Conservation (phyloP, 2,888 invertebrate genomes). For the Lordiphosa andalusiaca region DNA sequence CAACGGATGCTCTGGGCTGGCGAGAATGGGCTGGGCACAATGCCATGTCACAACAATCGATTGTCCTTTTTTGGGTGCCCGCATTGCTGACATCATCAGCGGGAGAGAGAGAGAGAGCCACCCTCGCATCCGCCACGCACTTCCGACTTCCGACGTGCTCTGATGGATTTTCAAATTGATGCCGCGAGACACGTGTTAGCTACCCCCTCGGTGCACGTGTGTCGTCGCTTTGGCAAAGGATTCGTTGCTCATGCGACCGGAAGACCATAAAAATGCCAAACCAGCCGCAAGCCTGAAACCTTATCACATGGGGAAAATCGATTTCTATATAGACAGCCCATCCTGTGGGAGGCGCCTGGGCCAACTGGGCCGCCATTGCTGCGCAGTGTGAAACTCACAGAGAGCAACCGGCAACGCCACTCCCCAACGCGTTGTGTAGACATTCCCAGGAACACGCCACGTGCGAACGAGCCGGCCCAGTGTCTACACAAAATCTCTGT, state of each 20-base stretch:
- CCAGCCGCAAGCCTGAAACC: constrained; percentile 44
- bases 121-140: constrained; percentile 35
- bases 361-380: constrained; percentile 61
- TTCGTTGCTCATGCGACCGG: constrained; percentile 42
- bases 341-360: constrained; percentile 56
- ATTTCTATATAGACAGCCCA: constrained; percentile 37
- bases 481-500: constrained; percentile 6
- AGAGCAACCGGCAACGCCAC: constrained; percentile 1
- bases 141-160: constrained; percentile 62
- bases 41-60: constrained; percentile 70
- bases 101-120: constrained; percentile 10
- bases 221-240: constrained; percentile 51
- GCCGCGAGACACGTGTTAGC: constrained; percentile 67
- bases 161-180: constrained; percentile 58
- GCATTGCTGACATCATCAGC: constrained; percentile 64
- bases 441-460: constrained; percentile 4
- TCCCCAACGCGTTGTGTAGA: constrained; percentile 6
- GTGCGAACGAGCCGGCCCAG: constrained; percentile 1
- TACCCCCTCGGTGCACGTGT: constrained; percentile 62
- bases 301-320: constrained; percentile 70
- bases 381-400: constrained; percentile 49
- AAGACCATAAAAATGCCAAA: constrained; percentile 51
- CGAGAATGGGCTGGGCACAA: constrained; percentile 36
- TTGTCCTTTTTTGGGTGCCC: constrained; percentile 65
- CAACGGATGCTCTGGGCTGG: constrained; percentile 17